Evolutionary conservation across 2,797 vertebrate species (phyloP), one percentile per base, ranked within the genome.

Genomic region (Cephalopachus bancanus): DNA sequence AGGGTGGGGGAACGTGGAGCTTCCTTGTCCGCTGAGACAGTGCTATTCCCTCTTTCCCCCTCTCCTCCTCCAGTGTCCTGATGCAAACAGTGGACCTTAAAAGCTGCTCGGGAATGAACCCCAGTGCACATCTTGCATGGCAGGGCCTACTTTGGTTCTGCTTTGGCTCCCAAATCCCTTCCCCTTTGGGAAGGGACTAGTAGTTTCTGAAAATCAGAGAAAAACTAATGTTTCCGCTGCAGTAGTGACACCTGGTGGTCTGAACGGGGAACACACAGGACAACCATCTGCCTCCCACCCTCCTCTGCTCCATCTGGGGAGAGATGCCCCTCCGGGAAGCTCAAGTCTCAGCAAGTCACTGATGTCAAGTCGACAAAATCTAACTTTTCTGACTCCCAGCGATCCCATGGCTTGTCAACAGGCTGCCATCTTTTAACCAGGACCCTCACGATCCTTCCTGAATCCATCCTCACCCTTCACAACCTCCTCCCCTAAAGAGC

Each of bases 221-320:
- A 37, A 44, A 83, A 49, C 7, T 0, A 26, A 72, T 16, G 19
- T 96, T 95, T 0, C 8, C 53, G 94, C 88, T 96, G 91, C 28
- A 0, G 37, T 93, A 92, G 97, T 69, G 97, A 97, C 98, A 75
- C 95, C 98, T 95, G 79, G 97, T 97, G 98, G 98, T 93, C 84
- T 57, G 4, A 2, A 8, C 4, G 33, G 37, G 53, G 55, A 95
- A 85, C 57, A 55, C 86, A 57, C 12, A 3, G 30, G 33, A 24
- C 16, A 1, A n/a, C 28, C 24, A 2, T 11, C 80, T 10, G 51
- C 84, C 24, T 44, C n/a, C 76, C 10, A 0, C 7, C 20, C 51
- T 14, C 12, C 28, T 26, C 17, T 3, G 22, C 49, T 11, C 74
- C 3, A 4, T 37, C 20, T 4, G 10, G 5, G 10, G 53, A 17